phyloP scores from a whole-genome alignment of 1,140 invertebrate species.

The Drosophila guanche region DNA sequence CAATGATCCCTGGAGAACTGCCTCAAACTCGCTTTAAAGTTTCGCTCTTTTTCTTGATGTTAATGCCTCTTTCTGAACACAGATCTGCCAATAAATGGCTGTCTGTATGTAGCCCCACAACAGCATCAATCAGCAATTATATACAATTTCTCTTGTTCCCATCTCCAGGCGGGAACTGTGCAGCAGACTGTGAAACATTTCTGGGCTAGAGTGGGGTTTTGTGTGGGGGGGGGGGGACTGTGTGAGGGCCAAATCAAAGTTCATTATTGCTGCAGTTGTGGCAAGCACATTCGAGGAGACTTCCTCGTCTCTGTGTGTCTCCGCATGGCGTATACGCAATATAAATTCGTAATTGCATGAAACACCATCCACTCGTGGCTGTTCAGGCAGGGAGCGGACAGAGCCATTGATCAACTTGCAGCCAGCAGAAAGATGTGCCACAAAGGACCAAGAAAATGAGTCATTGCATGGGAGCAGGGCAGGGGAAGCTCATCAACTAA shows the following conservation, averaged over 20 bases:
- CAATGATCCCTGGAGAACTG: background rate
- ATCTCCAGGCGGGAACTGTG: background rate
- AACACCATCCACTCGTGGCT: slow-evolving; percentile 17
- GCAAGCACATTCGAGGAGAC: slow-evolving; percentile 45
- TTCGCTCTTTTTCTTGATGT: too few relatives aligned
- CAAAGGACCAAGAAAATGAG: slow-evolving; percentile 61
- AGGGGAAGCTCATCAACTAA: slow-evolving; percentile 71
- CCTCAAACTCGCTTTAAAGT: too few relatives aligned
- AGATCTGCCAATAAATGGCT: too few relatives aligned
- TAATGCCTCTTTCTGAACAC: too few relatives aligned
- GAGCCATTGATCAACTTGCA: slow-evolving; percentile 69
- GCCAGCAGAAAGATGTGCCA: slow-evolving; percentile 52
- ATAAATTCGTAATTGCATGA: slow-evolving; percentile 70
- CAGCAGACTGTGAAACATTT: slow-evolving; percentile 8
- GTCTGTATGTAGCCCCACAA: too few relatives aligned
- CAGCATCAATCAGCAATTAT: slow-evolving; percentile 24
- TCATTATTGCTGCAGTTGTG: slow-evolving; percentile 61
- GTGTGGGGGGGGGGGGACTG: too few relatives aligned
- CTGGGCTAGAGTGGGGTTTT: background rate
- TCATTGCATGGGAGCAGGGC: slow-evolving; percentile 14
- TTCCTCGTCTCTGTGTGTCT: slow-evolving; percentile 12
- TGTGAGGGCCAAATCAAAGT: slow-evolving; percentile 53
- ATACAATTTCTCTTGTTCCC: slow-evolving; percentile 2
- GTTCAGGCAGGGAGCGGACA: slow-evolving; percentile 7
- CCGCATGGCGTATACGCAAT: slow-evolving; percentile 64